Percentiles rank a stretch among this genome's conserved stretches.
Evolutionary conservation across 37 sponge, comb jelly and placozoan species (phyloP).

Genomic region (Corticium candelabrum): DNA sequence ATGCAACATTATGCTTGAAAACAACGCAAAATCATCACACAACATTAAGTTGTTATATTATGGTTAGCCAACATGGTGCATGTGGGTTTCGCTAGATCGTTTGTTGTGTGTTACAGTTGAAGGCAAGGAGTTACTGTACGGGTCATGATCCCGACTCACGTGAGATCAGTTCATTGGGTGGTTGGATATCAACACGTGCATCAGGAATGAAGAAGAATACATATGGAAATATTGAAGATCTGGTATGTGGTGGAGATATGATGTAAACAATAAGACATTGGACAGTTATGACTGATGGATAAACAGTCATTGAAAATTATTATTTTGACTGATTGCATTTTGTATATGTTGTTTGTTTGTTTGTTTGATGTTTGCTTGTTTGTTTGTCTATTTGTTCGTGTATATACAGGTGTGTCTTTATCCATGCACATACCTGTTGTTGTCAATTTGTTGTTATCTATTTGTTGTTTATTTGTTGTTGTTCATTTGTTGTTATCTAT

Average conservation of each 20-base stretch:
- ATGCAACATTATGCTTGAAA: too few species aligned
- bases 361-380: background rate
- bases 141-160: conserved; percentile 95
- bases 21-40: too few species aligned
- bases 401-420: conserved; percentile 13
- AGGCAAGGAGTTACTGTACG: conserved; percentile 53
- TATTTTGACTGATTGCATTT: too few species aligned
- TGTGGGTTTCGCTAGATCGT: background rate
- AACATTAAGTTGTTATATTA: too few species aligned
- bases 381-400: conserved; percentile 8
- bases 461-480: too few species aligned
- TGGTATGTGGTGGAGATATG: conserved; percentile 20
- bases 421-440: conserved; percentile 3
- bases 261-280: too few species aligned
- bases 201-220: conserved; percentile 97
- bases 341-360: background rate
- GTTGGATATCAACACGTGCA: conserved; percentile 91
- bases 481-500: background rate
- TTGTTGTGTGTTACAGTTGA: conserved; percentile 31
- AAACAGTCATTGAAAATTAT: too few species aligned
- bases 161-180: conserved; percentile 87
- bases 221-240: conserved; percentile 95
- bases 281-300: too few species aligned
- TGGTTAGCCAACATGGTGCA: background rate
- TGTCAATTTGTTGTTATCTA: conserved; percentile 9